Evolutionary conservation across 2,888 invertebrate species (phyloP), one percentile per base, ranked within the genome.

Genomic region (Trichogramma evanescens): DNA sequence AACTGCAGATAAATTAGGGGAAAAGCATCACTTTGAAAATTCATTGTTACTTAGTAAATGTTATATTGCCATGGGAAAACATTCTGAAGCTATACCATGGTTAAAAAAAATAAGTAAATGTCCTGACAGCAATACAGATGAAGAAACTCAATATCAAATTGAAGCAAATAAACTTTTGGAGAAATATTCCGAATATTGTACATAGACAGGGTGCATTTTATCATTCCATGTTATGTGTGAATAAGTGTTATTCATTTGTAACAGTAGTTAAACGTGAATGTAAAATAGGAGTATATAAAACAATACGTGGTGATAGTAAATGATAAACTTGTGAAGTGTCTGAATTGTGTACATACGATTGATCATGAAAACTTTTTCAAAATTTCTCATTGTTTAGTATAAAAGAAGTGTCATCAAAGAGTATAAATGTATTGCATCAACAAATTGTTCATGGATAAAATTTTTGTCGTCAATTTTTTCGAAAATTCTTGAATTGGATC

Each of bases 1-100:
- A 58, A 74, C 79, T 64, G 84, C 85, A 4, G 84, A 85, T 66
- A 74, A 75, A 53, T 70, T 84, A n/a, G 77, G 79, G 40, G 71
- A 71, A 4, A 71, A 76, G 42, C 82, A 82, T 5, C 83, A 84
- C 79, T 82, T 84, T 66, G 84, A 85, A 67, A 86, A 85, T 70
- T 79, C 78, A 62, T 66, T 84, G 60, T 79, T 78, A 59, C 73
- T 86, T 54, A 84, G 83, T 10, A 86, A 86, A 73, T 83, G 83
- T 69, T 79, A 82, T 62, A 76, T 84, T 61, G 81, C 79, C 26
- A 68, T 80, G 62, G 78, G 78, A 40, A 75, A 82, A n/a, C 81
- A 81, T 66, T 65, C 75, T 38, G 75, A 80, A 45, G 86, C 82
- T 5, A 69, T 83, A 1, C 66, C 78, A 40, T 82, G 81, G 80